Evolutionary conservation across 2,113 vertebrate species (phyloP).

Genomic region (Heterochromis multidens): DNA sequence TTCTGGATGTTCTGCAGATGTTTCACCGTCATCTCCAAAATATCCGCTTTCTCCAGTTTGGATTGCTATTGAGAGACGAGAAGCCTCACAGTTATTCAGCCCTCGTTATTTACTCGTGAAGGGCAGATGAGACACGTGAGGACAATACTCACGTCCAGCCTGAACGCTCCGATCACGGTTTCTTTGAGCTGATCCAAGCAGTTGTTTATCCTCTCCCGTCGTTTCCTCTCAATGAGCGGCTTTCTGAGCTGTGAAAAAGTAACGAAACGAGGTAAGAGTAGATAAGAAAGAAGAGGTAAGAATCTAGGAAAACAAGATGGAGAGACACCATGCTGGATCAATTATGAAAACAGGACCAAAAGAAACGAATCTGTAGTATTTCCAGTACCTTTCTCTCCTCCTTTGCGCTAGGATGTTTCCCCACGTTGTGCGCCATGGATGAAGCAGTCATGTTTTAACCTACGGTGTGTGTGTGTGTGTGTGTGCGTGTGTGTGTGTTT

Average conservation of each 20-base stretch:
- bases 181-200: constrained; percentile 90
- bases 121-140: neutral
- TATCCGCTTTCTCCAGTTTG: constrained; percentile 90
- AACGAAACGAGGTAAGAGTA: neutral
- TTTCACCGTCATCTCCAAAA: constrained; percentile 92
- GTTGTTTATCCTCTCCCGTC: constrained; percentile 88
- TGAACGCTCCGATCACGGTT: constrained; percentile 83
- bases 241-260: constrained; percentile 80
- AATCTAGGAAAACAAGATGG: neutral
- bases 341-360: neutral
- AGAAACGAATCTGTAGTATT: neutral
- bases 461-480: neutral
- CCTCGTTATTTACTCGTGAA: neutral
- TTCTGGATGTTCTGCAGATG: constrained; percentile 89
- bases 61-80: constrained; percentile 78
- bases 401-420: constrained; percentile 77
- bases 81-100: neutral
- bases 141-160: constrained; percentile 83
- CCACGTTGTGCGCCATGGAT: constrained; percentile 54
- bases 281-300: no score
- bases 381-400: constrained; percentile 86
- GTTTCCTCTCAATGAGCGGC: constrained; percentile 87
- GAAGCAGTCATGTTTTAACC: constrained; percentile 81
- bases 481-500: neutral
- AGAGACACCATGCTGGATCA: neutral